Conservation (phyloP, 2,797 vertebrate genomes). For the Psittacula derbiana region DNA sequence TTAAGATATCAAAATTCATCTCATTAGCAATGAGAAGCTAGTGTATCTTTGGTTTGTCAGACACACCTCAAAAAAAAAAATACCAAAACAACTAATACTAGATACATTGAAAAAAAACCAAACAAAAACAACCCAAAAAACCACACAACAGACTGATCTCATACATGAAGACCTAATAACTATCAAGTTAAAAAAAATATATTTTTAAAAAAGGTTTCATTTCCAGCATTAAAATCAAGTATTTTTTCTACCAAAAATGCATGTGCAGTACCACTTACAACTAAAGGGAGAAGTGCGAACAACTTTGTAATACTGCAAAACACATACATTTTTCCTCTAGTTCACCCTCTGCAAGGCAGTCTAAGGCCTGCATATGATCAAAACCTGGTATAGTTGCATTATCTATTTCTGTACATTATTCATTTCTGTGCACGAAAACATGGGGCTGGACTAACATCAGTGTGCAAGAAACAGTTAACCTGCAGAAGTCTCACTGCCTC, state of each 20-base stretch:
- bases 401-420: background rate
- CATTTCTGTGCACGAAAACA: background rate
- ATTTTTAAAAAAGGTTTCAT: background rate
- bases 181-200: background rate
- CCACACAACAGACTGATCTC: background rate
- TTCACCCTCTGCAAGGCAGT: background rate
- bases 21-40: background rate
- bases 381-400: background rate
- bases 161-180: background rate
- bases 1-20: background rate
- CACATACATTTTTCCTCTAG: background rate
- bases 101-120: background rate
- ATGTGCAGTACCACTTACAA: background rate
- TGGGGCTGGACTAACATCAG: background rate
- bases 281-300: background rate
- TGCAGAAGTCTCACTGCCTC: background rate
- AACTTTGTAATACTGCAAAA: background rate
- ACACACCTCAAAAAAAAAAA: background rate
- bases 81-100: background rate
- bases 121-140: too few relatives aligned
- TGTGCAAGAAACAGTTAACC: background rate
- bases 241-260: background rate
- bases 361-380: background rate
- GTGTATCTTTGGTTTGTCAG: background rate
- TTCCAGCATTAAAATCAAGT: background rate